phyloP scores from a whole-genome alignment of 2,888 invertebrate genomes.

The Merodon equestris region DNA sequence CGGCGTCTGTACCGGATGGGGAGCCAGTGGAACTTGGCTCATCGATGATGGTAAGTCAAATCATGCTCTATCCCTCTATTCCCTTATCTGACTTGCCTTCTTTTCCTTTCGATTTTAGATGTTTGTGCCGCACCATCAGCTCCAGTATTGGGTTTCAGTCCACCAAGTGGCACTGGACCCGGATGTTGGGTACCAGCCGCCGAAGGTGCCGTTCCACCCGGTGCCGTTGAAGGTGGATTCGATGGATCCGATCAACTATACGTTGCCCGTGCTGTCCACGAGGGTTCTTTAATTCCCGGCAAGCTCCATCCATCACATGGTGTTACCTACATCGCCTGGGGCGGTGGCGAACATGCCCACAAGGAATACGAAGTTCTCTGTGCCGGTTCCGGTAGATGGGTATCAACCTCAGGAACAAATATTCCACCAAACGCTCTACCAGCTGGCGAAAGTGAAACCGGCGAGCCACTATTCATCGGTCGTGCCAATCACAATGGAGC shows the following conservation, averaged over 20 bases:
- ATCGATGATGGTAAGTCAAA: constrained; percentile 84
- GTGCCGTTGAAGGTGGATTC: constrained; percentile 84
- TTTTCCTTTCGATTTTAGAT: constrained; percentile 63
- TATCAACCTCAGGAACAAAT: constrained; percentile 82
- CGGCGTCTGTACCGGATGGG: constrained; percentile 93
- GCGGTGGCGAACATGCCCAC: constrained; percentile 85
- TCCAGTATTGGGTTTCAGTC: constrained; percentile 71
- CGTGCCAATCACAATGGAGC: constrained; percentile 88
- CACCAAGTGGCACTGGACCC: constrained; percentile 74
- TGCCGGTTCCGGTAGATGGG: constrained; percentile 83
- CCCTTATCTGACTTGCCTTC: background rate
- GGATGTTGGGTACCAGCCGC: constrained; percentile 82
- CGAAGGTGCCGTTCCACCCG: constrained; percentile 84
- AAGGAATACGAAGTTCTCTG: constrained; percentile 85
- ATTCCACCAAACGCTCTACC: constrained; percentile 88
- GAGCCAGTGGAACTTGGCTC: constrained; percentile 89
- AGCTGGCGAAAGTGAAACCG: constrained; percentile 86
- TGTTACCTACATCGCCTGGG: constrained; percentile 87
- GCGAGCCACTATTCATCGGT: constrained; percentile 89
- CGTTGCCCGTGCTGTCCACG: constrained; percentile 85
- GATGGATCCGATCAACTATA: constrained; percentile 82
- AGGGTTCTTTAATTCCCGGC: constrained; percentile 88
- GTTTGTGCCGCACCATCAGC: constrained; percentile 43
- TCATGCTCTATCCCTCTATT: too few species aligned
- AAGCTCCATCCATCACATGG: constrained; percentile 85